phyloP scores from a whole-genome alignment of 2,113 vertebrate species.

The Ptilorrhoa leucosticta region DNA sequence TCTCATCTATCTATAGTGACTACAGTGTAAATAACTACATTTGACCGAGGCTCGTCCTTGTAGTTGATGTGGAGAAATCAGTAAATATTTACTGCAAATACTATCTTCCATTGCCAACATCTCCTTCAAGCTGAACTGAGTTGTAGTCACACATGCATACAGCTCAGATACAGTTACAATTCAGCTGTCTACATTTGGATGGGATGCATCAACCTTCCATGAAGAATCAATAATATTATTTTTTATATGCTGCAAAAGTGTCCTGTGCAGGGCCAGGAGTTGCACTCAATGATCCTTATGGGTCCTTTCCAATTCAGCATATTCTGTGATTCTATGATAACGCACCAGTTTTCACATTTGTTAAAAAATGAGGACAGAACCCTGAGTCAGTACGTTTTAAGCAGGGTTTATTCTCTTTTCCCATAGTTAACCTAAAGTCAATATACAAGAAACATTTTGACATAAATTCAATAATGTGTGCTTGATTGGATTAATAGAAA shows the following conservation, averaged over 20 bases:
- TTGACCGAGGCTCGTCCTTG: rapidly evolving
- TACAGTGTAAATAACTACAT: background rate
- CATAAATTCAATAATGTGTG: background rate
- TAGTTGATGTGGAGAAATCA: background rate
- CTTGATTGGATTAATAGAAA: background rate
- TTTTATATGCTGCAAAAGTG: background rate
- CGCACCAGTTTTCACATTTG: background rate
- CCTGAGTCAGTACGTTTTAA: background rate
- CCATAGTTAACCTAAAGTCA: background rate
- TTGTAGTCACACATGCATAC: background rate
- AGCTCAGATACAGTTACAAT: background rate
- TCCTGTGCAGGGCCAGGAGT: background rate
- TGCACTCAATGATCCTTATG: background rate
- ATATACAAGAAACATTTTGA: background rate
- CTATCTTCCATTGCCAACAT: background rate
- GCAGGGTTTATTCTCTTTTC: background rate
- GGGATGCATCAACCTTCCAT: background rate
- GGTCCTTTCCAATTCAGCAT: background rate
- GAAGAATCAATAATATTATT: background rate
- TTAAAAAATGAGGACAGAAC: background rate
- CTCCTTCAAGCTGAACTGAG: background rate
- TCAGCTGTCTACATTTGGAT: background rate
- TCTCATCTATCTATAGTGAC: background rate
- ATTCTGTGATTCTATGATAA: background rate
- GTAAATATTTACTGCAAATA: background rate